Evolutionary conservation across 2,888 invertebrate genomes (phyloP).

Genomic region (Prosapia bicincta): DNA sequence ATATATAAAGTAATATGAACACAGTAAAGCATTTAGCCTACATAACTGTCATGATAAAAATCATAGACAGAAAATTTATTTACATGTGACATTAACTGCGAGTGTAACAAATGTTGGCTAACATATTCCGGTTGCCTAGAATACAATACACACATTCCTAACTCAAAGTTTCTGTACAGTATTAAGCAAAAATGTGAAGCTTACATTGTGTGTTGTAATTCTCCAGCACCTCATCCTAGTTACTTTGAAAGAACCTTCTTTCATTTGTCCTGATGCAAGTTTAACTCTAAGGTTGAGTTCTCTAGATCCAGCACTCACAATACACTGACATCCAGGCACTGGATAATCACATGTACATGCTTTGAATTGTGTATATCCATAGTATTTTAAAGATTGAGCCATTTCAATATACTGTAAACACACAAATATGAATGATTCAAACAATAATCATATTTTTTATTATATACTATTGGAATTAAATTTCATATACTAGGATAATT

Average conservation of each 20-base stretch:
- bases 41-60: too few species aligned
- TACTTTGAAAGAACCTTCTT: conserved; percentile 86
- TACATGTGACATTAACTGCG: too few species aligned
- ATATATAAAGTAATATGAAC: too few species aligned
- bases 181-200: too few species aligned
- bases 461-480: too few species aligned
- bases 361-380: conserved; percentile 82
- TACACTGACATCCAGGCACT: conserved; percentile 59
- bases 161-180: too few species aligned
- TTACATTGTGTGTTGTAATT: conserved; percentile 79
- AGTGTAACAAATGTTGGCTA: too few species aligned
- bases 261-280: conserved; percentile 57
- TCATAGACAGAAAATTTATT: too few species aligned
- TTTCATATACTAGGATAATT: not conserved
- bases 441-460: not conserved
- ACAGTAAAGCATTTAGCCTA: too few species aligned
- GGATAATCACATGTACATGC: conserved; percentile 77
- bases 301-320: conserved; percentile 80
- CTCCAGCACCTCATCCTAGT: conserved; percentile 98
- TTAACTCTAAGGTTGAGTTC: conserved; percentile 70
- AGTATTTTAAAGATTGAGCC: conserved; percentile 79
- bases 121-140: too few species aligned
- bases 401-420: conserved; percentile 75
- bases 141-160: too few species aligned
- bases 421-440: conserved; percentile 34